phyloP scores from a whole-genome alignment of 2,888 invertebrate species.

The Zele albiditarsus region DNA sequence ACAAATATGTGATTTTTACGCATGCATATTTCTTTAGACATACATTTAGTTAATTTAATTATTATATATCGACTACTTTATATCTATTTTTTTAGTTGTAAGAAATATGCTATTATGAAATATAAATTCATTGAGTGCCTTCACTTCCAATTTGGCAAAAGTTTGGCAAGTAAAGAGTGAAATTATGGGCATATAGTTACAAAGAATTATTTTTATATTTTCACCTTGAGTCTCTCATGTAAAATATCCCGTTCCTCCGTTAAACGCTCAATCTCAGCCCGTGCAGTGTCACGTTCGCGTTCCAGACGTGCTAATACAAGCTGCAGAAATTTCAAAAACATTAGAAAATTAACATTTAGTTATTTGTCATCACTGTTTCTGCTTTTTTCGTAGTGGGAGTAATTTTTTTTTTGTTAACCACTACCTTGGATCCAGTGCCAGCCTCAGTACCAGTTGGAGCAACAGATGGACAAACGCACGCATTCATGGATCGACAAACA shows the following conservation, averaged over 20 bases:
- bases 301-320: conserved; percentile 70
- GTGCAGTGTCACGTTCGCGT: conserved; percentile 76
- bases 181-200: conserved; percentile 1
- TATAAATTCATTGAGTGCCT: not conserved
- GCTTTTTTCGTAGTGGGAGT: conserved; percentile 2
- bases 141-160: not conserved
- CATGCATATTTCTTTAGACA: too few relatives aligned
- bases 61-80: not conserved
- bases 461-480: conserved; percentile 51
- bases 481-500: conserved; percentile 51
- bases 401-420: conserved; percentile 53
- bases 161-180: not conserved
- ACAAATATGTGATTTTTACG: too few relatives aligned
- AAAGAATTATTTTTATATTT: conserved; percentile 29
- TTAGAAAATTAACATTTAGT: not conserved
- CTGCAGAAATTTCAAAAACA: conserved; percentile 58
- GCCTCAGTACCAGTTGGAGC: conserved; percentile 32
- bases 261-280: conserved; percentile 76
- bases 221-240: conserved; percentile 76
- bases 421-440: conserved; percentile 49
- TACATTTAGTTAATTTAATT: not conserved
- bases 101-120: not conserved
- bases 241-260: conserved; percentile 77
- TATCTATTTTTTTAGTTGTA: too few relatives aligned
- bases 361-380: not conserved